A percentile compares a stretch with the other conserved stretches of the same genome.
phyloP scores from a whole-genome alignment of 2,888 invertebrate genomes.

The Antheraea yamamai region DNA sequence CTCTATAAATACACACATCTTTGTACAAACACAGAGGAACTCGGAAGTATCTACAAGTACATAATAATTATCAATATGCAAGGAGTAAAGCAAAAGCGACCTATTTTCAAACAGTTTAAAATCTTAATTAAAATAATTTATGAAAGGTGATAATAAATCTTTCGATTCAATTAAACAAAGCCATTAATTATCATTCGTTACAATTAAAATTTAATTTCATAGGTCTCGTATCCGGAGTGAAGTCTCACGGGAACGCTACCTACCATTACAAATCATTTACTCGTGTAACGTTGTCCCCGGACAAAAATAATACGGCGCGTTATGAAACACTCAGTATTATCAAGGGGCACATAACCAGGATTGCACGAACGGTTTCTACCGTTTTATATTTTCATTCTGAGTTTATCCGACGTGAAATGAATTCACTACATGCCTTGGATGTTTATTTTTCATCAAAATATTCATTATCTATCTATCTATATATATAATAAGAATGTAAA shows the following conservation, averaged over 20 bases:
- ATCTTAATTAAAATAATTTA: not conserved
- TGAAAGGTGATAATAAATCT: constrained; percentile 17
- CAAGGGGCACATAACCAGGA: constrained; percentile 50
- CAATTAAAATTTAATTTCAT: constrained; percentile 59
- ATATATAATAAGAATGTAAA: not conserved
- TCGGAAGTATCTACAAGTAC: too few relatives aligned
- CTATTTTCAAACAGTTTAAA: not conserved
- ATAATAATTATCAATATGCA: not conserved
- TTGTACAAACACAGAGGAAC: too few relatives aligned
- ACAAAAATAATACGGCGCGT: constrained; percentile 60
- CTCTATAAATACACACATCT: too few relatives aligned
- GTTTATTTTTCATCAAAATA: not conserved
- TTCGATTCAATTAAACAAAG: constrained; percentile 32
- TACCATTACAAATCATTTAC: constrained; percentile 26
- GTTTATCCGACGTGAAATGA: constrained; percentile 7
- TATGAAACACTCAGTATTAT: constrained; percentile 51
- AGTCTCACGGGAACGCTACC: constrained; percentile 20
- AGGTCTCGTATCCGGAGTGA: constrained; percentile 32
- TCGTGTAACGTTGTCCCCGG: constrained; percentile 36
- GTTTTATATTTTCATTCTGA: not conserved
- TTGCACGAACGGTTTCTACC: constrained; percentile 29
- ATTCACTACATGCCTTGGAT: not conserved
- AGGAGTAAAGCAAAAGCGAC: not conserved
- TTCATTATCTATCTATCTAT: not conserved
- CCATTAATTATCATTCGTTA: constrained; percentile 44